Evolutionary conservation across 1,140 invertebrate genomes (phyloP), one percentile per base, ranked within the genome.

Genomic region (Pomacea maculata): DNA sequence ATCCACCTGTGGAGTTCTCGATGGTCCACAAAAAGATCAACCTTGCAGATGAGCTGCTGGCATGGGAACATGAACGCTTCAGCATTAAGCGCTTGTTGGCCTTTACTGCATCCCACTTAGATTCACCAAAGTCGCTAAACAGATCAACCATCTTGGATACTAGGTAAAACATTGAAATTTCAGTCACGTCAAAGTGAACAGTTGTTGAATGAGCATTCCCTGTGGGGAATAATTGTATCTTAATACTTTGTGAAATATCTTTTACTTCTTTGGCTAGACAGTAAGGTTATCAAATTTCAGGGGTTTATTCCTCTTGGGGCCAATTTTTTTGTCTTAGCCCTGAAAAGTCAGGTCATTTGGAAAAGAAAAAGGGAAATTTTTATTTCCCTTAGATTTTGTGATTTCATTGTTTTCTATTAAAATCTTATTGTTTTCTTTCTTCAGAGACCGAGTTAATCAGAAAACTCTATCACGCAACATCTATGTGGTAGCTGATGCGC

Each of bases 1-100:
- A 82, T 75, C 85, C 87, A 52, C 83, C 93, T 29, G 86, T 95
- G 1, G 93, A 93, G 9, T 93, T 97, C 52, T 94, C 96, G 85
- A 94, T 96, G 75, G 93, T 97, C 19, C 97, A 99, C 87, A 99
- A 99, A 91, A 99, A 99, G 92, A 99, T 99, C 83, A 98, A 99
- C 93, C 92, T 99, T n/a, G 97, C 96, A 1, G 97, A 99, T 76
- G 96, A 97, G 79, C 93, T 95, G 78, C 90, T 99, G 57, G 95
- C 96, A 0, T 99, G 98, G 98, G 98, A 99, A 90, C 98, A 99
- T 88, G 98, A 99, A 91, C 93, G 97, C 86, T 99, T 96, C 90
- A 98, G 96, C 89, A 97, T 99, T 85, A 94, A 96, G 81, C 93
- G 97, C 82, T 93, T 99, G 81, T 95, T 97, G 52, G 97, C 97